Percentiles rank a stretch among this genome's conserved stretches.
These are phyloP conservation scores for Dioctria rufipes DNA, from an alignment of 2,888 invertebrate species.

Conservation along the genomic window DNA sequence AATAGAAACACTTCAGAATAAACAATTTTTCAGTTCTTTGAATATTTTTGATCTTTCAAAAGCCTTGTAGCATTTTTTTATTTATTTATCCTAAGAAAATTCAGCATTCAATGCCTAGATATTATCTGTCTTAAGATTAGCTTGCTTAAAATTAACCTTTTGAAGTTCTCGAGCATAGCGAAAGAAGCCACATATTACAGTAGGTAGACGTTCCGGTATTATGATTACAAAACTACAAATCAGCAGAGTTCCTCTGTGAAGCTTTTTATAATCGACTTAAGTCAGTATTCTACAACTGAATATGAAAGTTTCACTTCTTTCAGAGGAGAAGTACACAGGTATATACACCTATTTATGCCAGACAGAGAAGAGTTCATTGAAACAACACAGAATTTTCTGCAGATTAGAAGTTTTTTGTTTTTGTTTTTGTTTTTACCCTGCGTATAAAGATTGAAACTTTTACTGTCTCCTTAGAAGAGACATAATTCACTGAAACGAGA, in stretches of 20 bases:
- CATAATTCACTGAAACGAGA: slow-evolving; percentile 44
- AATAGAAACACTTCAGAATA: too few species aligned
- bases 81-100: too few species aligned
- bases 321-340: too few species aligned
- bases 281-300: too few species aligned
- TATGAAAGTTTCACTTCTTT: too few species aligned
- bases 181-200: background rate
- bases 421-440: background rate
- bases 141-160: background rate
- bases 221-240: slow-evolving; percentile 21
- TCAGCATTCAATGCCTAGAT: background rate
- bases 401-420: slow-evolving; percentile 39
- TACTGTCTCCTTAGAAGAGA: slow-evolving; percentile 11
- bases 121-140: background rate
- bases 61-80: too few species aligned
- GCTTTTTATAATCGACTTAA: slow-evolving; percentile 22
- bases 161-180: background rate
- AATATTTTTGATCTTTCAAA: too few species aligned
- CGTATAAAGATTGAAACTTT: background rate
- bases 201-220: slow-evolving; percentile 32
- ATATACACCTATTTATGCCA: too few species aligned
- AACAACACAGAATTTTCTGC: slow-evolving; percentile 28
- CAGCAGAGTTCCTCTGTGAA: slow-evolving; percentile 8
- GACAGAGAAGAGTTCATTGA: slow-evolving; percentile 15
- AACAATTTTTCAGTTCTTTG: too few species aligned